Base-by-base conservation (phyloP, 2,797 vertebrate genomes). In the Thunnus albacares region DNA sequence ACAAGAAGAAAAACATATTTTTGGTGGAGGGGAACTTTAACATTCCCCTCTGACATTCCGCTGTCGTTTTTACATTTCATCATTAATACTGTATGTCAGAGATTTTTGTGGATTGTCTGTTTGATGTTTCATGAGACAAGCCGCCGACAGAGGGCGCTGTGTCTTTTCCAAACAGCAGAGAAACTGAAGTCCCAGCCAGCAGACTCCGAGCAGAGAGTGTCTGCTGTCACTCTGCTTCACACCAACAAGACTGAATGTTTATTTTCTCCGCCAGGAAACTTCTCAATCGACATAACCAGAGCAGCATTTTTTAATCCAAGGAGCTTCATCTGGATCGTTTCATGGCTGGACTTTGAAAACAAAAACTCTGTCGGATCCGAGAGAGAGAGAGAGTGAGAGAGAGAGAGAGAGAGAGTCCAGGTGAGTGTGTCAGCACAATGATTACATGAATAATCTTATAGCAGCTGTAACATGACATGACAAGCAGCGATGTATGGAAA, bases 381-480 rank as follows among this genome's bases (percentile, higher is more conserved):
- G 9, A 22, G 20, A 52, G 51, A n/a, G 51, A 52, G 45, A 6
- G 43, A 12, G 4, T 6, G 45, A 18, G 51, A 52, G 45, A 6
- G 43, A 13, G 4, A 17, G 45, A 18, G 17, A 18, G 47, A 49
- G 2, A 18, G 60, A 63, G 63, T 15, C 55, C 81, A 87, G 85
- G 91, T 91, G 80, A 92, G 89, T 68, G 60, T 79, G 4, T 75
- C 30, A 58, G 49, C 43, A 6, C 22, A 33, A 11, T 60, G 41
- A 80, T 52, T 53, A 75, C 58, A 73, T 18, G 9, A 78, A 71
- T 62, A 61, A 75, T 65, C 64, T 61, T 52, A 38, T 1, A 49
- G 13, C 17, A 20, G 3, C 18, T 52, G 41, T 47, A 4, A 61
- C 22, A 20, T 38, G 38, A 35, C 58, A 52, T 47, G 8, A 17